Evolutionary conservation across 2,113 vertebrate species (phyloP).

Genomic region (Pithys albifrons): DNA sequence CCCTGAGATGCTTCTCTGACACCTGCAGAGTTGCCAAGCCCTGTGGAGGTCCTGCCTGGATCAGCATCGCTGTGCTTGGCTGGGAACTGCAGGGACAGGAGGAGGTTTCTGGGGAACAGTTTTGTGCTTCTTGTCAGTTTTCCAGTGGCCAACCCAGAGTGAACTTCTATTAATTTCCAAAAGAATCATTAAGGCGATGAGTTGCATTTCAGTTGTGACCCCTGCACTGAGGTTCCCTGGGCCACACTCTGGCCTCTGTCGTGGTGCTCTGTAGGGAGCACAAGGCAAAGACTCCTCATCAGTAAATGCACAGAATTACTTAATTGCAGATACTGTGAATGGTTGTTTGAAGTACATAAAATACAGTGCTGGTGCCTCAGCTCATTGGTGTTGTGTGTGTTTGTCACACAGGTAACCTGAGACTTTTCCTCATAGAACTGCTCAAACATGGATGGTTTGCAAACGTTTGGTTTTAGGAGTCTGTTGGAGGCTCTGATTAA

Average conservation of each 20-base stretch:
- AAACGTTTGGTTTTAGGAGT: neutral
- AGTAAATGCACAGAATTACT: neutral
- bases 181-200: neutral
- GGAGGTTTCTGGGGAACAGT: neutral
- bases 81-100: neutral
- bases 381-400: neutral
- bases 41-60: neutral
- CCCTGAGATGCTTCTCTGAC: neutral
- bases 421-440: neutral
- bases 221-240: neutral
- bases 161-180: neutral
- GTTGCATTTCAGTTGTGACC: neutral
- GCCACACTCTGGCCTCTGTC: neutral
- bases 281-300: neutral
- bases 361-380: rapidly evolving
- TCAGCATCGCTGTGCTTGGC: rapidly evolving
- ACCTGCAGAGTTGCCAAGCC: neutral
- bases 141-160: neutral
- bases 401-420: neutral
- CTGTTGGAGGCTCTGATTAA: neutral
- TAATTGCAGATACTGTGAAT: neutral
- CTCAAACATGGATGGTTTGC: neutral
- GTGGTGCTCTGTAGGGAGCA: neutral
- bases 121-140: neutral
- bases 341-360: neutral